Conservation (phyloP, 2,888 invertebrate genomes). For the Operophtera brumata region DNA sequence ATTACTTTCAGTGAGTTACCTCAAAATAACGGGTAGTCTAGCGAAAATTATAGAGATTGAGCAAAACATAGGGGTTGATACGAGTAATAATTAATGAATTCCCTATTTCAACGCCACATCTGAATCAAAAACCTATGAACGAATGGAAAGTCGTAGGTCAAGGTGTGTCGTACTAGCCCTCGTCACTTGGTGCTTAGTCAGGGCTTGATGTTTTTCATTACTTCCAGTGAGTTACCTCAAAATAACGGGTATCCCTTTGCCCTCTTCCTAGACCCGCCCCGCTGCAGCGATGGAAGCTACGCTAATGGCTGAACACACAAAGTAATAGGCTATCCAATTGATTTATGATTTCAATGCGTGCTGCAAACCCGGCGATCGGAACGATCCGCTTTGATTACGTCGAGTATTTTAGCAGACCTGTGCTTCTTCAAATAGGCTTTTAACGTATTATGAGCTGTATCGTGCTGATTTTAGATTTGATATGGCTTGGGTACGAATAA, state of each 20-base stretch:
- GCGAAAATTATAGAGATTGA: no score
- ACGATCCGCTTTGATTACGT: slow-evolving; percentile 44
- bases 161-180: no score
- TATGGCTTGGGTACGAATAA: background rate
- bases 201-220: no score
- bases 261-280: slow-evolving; percentile 13
- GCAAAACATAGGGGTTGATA: no score
- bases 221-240: no score
- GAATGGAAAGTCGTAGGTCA: background rate
- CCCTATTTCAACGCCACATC: background rate
- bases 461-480: background rate
- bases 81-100: no score
- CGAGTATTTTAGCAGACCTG: slow-evolving; percentile 13
- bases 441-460: background rate
- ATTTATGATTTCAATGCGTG: slow-evolving; percentile 66
- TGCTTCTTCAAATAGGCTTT: background rate
- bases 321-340: slow-evolving; percentile 64
- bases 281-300: slow-evolving; percentile 35
- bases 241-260: background rate
- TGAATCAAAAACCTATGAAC: background rate
- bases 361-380: slow-evolving; percentile 45
- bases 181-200: no score
- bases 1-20: no score
- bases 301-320: slow-evolving; percentile 64
- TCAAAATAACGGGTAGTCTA: no score